phyloP scores from a whole-genome alignment of 1,140 invertebrate species.

The Eciton burchellii region DNA sequence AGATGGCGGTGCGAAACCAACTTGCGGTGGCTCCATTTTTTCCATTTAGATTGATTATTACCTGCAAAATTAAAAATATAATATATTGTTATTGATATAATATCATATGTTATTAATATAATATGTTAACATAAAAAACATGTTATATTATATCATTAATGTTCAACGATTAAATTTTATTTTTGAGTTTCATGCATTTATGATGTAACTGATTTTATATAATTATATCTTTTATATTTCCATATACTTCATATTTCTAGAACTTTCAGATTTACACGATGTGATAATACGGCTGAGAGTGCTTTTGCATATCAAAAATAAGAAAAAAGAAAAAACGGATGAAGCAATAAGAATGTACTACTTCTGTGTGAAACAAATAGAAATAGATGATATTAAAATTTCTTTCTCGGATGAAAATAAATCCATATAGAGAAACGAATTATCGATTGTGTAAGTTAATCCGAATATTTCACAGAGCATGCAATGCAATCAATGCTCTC shows the following conservation, averaged over 20 bases:
- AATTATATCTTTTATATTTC: too few species aligned
- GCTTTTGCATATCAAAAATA: not conserved
- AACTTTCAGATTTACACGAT: too few species aligned
- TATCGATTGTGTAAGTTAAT: not conserved
- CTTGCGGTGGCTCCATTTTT: conserved; percentile 59
- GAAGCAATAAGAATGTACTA: not conserved
- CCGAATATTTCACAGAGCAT: not conserved
- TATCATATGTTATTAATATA: too few species aligned
- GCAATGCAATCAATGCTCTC: not conserved
- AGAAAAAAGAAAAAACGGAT: not conserved
- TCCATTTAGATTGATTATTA: conserved; percentile 38
- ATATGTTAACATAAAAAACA: too few species aligned
- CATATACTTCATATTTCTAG: too few species aligned
- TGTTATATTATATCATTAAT: too few species aligned
- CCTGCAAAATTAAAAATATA: conserved; percentile 10
- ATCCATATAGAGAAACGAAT: not conserved
- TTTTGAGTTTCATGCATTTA: too few species aligned
- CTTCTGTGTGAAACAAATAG: not conserved
- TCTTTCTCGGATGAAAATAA: not conserved
- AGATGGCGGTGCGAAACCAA: conserved; percentile 65
- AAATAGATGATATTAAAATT: not conserved
- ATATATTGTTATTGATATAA: too few species aligned
- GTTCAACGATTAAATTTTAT: too few species aligned
- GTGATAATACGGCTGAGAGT: not conserved
- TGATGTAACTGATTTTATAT: too few species aligned